Percentiles rank a stretch among this genome's conserved stretches.
phyloP scores from a whole-genome alignment of 2,797 vertebrate species.

The Cossypha niveicapilla region DNA sequence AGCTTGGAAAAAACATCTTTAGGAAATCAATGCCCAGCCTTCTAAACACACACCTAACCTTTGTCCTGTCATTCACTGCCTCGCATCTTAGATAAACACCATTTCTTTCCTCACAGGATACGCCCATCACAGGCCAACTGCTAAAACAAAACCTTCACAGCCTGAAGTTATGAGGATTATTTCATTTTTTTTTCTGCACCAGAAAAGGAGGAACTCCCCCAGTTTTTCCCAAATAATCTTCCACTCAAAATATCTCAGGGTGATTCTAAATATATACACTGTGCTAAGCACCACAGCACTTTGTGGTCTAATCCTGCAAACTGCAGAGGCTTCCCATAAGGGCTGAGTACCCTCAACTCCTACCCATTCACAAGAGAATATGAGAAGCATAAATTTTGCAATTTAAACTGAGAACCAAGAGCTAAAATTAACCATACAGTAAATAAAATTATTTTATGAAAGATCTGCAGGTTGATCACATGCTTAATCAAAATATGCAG shows the following conservation, averaged over 20 bases:
- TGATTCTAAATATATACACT: neutral
- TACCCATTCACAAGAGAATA: neutral
- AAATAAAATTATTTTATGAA: neutral
- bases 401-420: neutral
- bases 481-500: neutral
- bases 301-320: conserved; percentile 5
- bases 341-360: conserved; percentile 17
- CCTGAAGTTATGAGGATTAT: neutral
- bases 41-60: conserved; percentile 44
- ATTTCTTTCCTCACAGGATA: conserved; percentile 14
- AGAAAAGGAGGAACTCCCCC: conserved; percentile 41
- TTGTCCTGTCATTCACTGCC: conserved; percentile 28
- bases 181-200: neutral
- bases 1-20: neutral
- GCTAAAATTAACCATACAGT: neutral
- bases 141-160: conserved; percentile 12
- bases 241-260: conserved; percentile 3
- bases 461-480: neutral
- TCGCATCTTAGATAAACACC: conserved; percentile 19
- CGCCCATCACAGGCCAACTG: neutral
- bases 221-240: conserved; percentile 33
- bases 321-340: neutral
- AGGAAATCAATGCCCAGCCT: conserved; percentile 39
- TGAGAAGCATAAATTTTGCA: neutral
- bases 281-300: conserved; percentile 2